These are phyloP conservation scores for Tetramorium simillimum DNA, from an alignment of 1,140 invertebrate species.

Conservation along the genomic window DNA sequence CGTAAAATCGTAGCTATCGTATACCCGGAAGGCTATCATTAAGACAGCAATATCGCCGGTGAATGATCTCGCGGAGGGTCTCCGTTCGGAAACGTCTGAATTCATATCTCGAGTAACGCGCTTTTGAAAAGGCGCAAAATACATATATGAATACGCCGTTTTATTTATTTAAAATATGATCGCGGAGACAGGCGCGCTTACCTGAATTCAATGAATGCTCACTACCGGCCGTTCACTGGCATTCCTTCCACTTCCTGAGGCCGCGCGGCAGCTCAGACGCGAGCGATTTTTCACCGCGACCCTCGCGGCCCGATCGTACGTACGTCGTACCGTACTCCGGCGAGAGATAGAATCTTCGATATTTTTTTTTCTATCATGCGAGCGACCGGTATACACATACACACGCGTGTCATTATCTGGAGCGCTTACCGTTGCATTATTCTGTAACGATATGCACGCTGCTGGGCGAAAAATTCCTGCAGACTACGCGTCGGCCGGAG, in stretches of 20 bases:
- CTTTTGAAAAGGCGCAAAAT: too few relatives aligned
- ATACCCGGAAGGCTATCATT: conserved; percentile 20
- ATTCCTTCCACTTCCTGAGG: background rate
- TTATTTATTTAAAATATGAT: background rate
- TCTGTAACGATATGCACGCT: conserved; percentile 77
- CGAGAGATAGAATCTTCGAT: conserved; percentile 50
- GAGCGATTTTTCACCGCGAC: conserved; percentile 38
- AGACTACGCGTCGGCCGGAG: conserved; percentile 57
- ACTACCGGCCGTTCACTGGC: background rate
- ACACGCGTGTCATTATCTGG: conserved; percentile 55
- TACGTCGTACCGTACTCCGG: background rate
- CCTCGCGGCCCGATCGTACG: conserved; percentile 13
- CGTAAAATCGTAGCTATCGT: conserved; percentile 41
- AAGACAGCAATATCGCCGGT: conserved; percentile 11
- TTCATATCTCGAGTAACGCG: background rate
- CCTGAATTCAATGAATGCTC: background rate
- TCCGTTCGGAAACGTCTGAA: background rate
- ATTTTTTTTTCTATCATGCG: background rate
- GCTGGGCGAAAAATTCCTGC: conserved; percentile 73
- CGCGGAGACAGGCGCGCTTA: background rate
- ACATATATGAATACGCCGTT: background rate
- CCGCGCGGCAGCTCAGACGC: background rate
- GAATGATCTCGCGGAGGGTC: conserved; percentile 6
- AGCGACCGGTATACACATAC: conserved; percentile 18
- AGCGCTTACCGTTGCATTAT: conserved; percentile 73